A percentile compares a stretch with the other conserved stretches of the same genome.
Conservation (phyloP, 2,888 invertebrate species). For the Leptinotarsa rubiginosa region DNA sequence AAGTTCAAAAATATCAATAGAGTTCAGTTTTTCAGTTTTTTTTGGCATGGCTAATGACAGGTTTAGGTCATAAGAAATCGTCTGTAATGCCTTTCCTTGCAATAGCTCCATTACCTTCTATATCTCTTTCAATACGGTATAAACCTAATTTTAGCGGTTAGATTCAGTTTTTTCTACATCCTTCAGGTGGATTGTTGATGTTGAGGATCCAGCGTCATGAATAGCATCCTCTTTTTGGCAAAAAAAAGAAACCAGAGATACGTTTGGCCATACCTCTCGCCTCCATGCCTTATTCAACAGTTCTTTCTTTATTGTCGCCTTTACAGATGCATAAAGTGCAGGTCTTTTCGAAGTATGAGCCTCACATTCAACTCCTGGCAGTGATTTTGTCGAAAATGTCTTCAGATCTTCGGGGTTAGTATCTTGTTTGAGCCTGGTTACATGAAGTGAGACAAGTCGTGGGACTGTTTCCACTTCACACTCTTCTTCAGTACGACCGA, state of each 20-base stretch:
- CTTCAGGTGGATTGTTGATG: too few relatives aligned
- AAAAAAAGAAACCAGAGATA: not conserved
- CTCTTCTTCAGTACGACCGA: not conserved
- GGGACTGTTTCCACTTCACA: conserved; percentile 14
- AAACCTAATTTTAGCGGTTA: too few relatives aligned
- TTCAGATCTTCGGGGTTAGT: not conserved
- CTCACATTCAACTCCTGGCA: not conserved
- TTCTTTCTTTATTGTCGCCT: conserved; percentile 5
- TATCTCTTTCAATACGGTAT: too few relatives aligned
- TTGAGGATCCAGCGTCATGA: too few relatives aligned
- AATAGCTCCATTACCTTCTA: too few relatives aligned
- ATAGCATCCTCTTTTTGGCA: conserved; percentile 5
- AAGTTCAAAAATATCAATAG: too few relatives aligned
- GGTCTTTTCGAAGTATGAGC: too few relatives aligned
- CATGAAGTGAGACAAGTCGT: conserved; percentile 10
- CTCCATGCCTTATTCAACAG: not conserved
- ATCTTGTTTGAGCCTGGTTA: not conserved
- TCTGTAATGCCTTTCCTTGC: too few relatives aligned
- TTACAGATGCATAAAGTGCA: not conserved
- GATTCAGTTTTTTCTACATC: too few relatives aligned
- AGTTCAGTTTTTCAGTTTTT: too few relatives aligned
- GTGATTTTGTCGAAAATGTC: not conserved
- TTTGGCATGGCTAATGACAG: too few relatives aligned
- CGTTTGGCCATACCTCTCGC: not conserved
- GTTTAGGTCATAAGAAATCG: too few relatives aligned